Evolutionary conservation across 2,888 invertebrate species (phyloP), one percentile per base, ranked within the genome.

Genomic region (Leistus spinibarbis): DNA sequence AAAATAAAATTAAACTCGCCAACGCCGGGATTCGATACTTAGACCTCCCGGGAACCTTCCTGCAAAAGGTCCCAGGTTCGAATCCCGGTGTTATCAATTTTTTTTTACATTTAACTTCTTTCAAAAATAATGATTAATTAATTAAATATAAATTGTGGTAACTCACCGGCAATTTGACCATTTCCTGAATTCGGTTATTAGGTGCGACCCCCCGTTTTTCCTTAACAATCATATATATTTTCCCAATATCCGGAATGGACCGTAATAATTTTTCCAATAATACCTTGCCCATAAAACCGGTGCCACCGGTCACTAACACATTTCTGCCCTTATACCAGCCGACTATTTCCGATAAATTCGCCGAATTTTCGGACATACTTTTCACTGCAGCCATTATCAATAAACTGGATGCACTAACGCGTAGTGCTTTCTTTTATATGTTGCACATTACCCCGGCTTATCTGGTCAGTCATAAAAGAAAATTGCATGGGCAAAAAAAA

Each of bases 241-340:
- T 87, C 40, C 86, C 88, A 2, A 93, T 80, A 65, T 89, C 89
- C 0, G 92, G 91, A 79, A 92, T 91, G 76, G 88, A 88, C 76
- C 91, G 85, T 0, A 94, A 85, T 0, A 94, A 84, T 81, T 94
- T 94, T 81, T 93, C 92, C n/a, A 94, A 86, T 16, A 94, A 84
- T 1, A 93, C 92, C 84, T 95, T 94, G 3, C 94, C 94, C 85
- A 95, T 88, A 80, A 94, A 95, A 0, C 94, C 94, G 0, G 93
- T 92, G 0, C 90, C 91, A 0, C 94, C 95, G 0, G 95, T 95
- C 65, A 95, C 88, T 80, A 95, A 90, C 0, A 95, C 85, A 0
- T 87, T 85, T 78, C 88, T 87, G 1, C 84, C 85, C 0, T 85
- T 85, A 82, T 88, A 90, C 88, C 88, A 90, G 81, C 89, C 87